Percentiles rank a stretch among this genome's conserved stretches.
Evolutionary conservation across 2,797 vertebrate genomes (phyloP).

Genomic region (Lutjanus campechanus): DNA sequence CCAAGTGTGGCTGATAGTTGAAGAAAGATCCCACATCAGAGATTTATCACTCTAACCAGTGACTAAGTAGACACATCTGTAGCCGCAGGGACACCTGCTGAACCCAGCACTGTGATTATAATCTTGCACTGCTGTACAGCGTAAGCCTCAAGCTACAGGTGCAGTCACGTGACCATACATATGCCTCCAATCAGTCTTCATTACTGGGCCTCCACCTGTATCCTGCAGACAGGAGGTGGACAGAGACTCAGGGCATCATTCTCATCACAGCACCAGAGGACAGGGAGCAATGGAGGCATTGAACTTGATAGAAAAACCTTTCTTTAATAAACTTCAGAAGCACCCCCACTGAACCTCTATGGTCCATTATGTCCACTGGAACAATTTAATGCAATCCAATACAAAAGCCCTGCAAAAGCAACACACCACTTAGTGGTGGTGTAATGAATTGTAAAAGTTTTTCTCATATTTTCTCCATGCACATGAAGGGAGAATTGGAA

Average conservation of each 20-base stretch:
- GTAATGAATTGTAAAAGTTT: neutral
- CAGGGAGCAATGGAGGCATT: conserved; percentile 10
- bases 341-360: neutral
- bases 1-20: conserved; percentile 18
- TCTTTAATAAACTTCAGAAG: conserved; percentile 23
- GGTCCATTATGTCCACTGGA: neutral
- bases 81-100: conserved; percentile 19
- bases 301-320: conserved; percentile 1
- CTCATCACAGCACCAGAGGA: neutral
- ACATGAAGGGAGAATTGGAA: neutral
- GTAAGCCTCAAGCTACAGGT: conserved; percentile 14
- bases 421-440: neutral
- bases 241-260: conserved; percentile 3
- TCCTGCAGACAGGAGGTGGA: conserved; percentile 23
- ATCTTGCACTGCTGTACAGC: neutral
- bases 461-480: neutral
- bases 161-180: conserved; percentile 20
- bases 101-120: conserved; percentile 19
- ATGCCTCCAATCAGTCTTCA: conserved; percentile 38
- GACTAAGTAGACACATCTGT: conserved; percentile 1
- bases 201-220: conserved; percentile 17
- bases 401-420: neutral
- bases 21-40: conserved; percentile 8
- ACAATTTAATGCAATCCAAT: neutral
- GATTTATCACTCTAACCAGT: conserved; percentile 34